Conservation (phyloP, 2,797 vertebrate genomes). For the Muraenolepis orangiensis region DNA sequence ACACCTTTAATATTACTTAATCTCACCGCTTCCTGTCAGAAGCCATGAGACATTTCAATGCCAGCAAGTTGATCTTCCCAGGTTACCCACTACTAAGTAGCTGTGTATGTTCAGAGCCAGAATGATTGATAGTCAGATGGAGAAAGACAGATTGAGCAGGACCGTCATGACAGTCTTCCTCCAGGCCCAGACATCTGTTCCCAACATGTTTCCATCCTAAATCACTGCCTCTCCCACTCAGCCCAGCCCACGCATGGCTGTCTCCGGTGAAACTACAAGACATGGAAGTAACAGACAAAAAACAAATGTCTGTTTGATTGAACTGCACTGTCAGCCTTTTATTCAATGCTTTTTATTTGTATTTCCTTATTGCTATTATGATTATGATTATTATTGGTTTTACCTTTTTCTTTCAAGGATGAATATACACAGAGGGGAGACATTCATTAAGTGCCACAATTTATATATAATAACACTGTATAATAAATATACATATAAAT, state of each 20-base stretch:
- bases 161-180: constrained; percentile 5
- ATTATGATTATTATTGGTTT: not conserved
- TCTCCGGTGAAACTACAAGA: not conserved
- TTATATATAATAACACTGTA: too few species aligned
- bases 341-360: not conserved
- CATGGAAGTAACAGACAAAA: not conserved
- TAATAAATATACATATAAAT: too few species aligned
- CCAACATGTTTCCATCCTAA: constrained; percentile 13
- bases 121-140: not conserved
- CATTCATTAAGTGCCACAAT: not conserved
- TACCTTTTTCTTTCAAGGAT: not conserved
- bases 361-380: not conserved
- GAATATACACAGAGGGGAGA: not conserved
- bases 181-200: not conserved
- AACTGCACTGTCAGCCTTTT: not conserved
- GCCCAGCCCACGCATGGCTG: not conserved
- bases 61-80: not conserved
- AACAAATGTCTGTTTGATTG: not conserved
- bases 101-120: not conserved
- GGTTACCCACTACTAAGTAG: not conserved
- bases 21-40: constrained; percentile 4
- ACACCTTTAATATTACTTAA: constrained; percentile 44
- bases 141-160: not conserved
- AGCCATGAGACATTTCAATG: constrained; percentile 8
- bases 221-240: constrained; percentile 11